These are phyloP conservation scores for Neuroscelio doddi DNA, from an alignment of 2,888 invertebrate species.

Conservation along the genomic window DNA sequence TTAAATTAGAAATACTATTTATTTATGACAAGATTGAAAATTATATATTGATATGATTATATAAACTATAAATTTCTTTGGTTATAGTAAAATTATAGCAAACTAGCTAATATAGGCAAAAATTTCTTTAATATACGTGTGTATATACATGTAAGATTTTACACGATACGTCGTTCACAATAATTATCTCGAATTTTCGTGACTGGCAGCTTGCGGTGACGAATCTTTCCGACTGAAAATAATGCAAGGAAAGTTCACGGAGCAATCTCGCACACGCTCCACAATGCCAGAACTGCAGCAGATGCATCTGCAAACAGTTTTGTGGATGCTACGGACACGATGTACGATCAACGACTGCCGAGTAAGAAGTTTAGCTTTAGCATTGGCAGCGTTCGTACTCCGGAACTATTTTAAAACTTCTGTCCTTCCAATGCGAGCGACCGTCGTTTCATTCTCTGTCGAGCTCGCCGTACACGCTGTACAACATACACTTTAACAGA, in stretches of 20 bases:
- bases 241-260: neutral
- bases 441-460: conserved; percentile 40
- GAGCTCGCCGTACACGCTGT: conserved; percentile 9
- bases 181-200: no score
- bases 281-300: neutral
- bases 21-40: no score
- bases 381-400: conserved; percentile 45
- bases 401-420: conserved; percentile 70
- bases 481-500: neutral
- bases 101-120: no score
- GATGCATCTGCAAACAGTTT: conserved; percentile 25
- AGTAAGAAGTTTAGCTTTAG: conserved; percentile 38
- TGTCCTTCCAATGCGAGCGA: conserved; percentile 66
- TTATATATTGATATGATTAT: no score
- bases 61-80: no score
- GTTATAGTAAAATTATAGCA: no score
- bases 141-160: no score
- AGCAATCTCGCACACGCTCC: conserved; percentile 1
- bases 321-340: conserved; percentile 35
- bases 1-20: no score
- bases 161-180: no score
- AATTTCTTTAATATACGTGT: no score
- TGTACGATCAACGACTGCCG: conserved; percentile 45
- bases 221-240: no score
- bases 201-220: no score